Percentiles rank a stretch among this genome's conserved stretches.
phyloP scores from a whole-genome alignment of 2,797 vertebrate species.

The Gymnoscopelus braueri region DNA sequence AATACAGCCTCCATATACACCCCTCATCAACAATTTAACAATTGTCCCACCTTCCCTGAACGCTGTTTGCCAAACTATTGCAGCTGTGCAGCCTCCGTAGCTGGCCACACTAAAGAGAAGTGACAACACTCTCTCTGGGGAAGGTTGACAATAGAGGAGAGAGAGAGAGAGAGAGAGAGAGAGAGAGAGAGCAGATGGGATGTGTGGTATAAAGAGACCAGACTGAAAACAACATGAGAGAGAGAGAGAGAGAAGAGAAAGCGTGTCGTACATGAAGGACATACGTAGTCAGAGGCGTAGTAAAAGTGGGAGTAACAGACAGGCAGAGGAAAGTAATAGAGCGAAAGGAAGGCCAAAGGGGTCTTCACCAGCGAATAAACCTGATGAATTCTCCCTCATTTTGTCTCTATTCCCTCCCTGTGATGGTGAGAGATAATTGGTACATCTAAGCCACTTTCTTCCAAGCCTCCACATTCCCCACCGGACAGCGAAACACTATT shows the following conservation, averaged over 20 bases:
- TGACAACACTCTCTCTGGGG: conserved; percentile 79
- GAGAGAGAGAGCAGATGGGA: neutral
- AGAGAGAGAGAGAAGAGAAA: neutral
- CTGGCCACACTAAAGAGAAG: conserved; percentile 76
- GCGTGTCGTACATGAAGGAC: no score
- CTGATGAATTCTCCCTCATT: conserved; percentile 2
- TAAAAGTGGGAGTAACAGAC: neutral
- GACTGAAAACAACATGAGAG: neutral
- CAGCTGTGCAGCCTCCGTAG: conserved; percentile 66
- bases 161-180: conserved; percentile 21
- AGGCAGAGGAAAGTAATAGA: neutral
- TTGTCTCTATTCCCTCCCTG: neutral
- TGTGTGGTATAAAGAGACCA: conserved; percentile 2
- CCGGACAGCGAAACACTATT: neutral
- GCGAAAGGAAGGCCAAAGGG: neutral
- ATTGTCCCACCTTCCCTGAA: conserved; percentile 42
- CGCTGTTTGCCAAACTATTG: conserved; percentile 77
- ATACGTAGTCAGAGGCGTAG: neutral
- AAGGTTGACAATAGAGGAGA: conserved; percentile 79
- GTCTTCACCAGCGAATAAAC: conserved; percentile 2
- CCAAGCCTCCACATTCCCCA: neutral
- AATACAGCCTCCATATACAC: conserved; percentile 28
- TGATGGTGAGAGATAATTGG: conserved; percentile 12
- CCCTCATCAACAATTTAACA: conserved; percentile 39
- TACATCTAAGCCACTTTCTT: conserved; percentile 3